Conservation (phyloP, 2,797 vertebrate species). For the Benthosema pterotum region DNA sequence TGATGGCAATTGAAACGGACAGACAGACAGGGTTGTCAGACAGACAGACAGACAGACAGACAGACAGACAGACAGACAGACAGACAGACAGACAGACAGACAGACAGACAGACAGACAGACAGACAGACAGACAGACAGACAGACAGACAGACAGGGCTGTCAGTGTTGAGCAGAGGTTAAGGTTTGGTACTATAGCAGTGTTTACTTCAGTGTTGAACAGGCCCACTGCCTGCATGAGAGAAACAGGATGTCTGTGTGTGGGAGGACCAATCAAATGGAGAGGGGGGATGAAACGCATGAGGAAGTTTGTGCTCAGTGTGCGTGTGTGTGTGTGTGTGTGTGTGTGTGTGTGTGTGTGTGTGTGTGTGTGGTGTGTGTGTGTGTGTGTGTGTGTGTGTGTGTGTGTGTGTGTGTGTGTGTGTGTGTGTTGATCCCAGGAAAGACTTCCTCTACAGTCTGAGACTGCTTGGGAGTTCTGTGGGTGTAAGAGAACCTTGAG, state of each 20-base stretch:
- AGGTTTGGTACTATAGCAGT: slow-evolving; percentile 3
- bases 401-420: slow-evolving; percentile 24
- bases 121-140: too few species aligned
- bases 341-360: background rate
- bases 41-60: too few species aligned
- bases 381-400: slow-evolving; percentile 8
- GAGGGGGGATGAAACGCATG: slow-evolving; percentile 66
- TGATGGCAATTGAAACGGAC: too few species aligned
- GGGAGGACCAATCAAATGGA: slow-evolving; percentile 69
- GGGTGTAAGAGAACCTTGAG: slow-evolving; percentile 70
- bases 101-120: too few species aligned
- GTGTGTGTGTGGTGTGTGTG: slow-evolving; percentile 11
- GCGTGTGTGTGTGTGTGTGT: slow-evolving; percentile 16
- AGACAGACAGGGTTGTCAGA: too few species aligned
- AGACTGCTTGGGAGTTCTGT: slow-evolving; percentile 76
- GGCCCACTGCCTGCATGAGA: slow-evolving; percentile 54
- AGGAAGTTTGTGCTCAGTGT: slow-evolving; percentile 62
- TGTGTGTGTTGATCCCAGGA: slow-evolving; percentile 71
- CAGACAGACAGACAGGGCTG: too few species aligned
- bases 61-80: too few species aligned
- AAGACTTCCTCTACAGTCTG: slow-evolving; percentile 73
- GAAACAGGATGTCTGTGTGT: slow-evolving; percentile 81
- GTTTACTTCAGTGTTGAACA: slow-evolving; percentile 68
- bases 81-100: too few species aligned
- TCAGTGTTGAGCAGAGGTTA: too few species aligned